Conservation (phyloP, 1,140 invertebrate genomes). For the Chelonus insularis region DNA sequence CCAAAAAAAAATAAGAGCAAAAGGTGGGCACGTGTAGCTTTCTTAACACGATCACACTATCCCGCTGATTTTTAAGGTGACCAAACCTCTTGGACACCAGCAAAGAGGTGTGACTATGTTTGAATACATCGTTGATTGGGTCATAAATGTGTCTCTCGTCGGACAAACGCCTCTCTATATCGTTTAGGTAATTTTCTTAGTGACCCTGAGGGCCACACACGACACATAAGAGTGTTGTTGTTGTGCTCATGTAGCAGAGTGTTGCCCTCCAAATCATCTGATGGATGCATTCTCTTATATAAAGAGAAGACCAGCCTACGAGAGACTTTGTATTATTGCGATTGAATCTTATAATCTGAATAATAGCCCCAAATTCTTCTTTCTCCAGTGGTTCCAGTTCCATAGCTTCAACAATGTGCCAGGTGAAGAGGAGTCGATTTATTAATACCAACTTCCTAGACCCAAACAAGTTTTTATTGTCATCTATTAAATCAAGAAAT, state of each 20-base stretch:
- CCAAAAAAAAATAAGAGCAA: neutral
- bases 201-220: conserved; percentile 38
- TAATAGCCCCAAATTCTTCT: neutral
- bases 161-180: conserved; percentile 38
- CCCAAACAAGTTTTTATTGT: too few species aligned
- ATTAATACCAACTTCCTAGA: too few species aligned
- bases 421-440: too few species aligned
- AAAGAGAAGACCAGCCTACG: neutral
- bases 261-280: too few species aligned
- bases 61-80: too few species aligned
- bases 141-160: conserved; percentile 57
- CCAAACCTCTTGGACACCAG: conserved; percentile 31
- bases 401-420: too few species aligned
- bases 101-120: conserved; percentile 55
- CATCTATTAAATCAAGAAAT: too few species aligned
- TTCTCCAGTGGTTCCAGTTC: neutral
- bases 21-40: neutral
- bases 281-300: conserved; percentile 24
- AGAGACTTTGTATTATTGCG: neutral
- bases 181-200: conserved; percentile 28
- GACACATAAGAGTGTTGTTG: conserved; percentile 28
- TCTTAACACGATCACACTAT: neutral
- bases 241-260: neutral
- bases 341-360: neutral
- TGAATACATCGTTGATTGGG: conserved; percentile 60